Evolutionary conservation across 2,797 vertebrate species (phyloP), one percentile per base, ranked within the genome.

Genomic region (Sarcophilus harrisii): DNA sequence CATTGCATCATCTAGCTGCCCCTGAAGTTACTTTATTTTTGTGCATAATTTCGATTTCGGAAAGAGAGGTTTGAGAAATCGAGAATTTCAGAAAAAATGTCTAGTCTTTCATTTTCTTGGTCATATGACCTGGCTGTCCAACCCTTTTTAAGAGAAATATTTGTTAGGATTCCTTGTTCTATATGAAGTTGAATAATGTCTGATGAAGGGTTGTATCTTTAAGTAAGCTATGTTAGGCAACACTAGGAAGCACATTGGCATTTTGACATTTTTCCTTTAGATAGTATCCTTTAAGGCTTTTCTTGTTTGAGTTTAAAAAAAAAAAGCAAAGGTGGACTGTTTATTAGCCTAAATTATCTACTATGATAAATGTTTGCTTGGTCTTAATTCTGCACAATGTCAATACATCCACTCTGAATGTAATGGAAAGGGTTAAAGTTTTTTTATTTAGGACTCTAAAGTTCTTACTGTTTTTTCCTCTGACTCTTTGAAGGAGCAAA

Each of bases 401-500:
- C 12, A 32, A 66, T 58, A 60, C 45, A 91, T 94, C 93, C 93
- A 97, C 30, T 4, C 62, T 57, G 29, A 81, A 94, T 95, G 91
- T 94, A 0, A 5, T 92, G 54, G 95, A 60, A 96, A 21, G 1
- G 91, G 90, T 91, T 95, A 91, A 57, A 29, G 16, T 95, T 2
- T 90, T 49, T 62, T 32, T 45, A 9, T 29, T 93, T 94, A 49
- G 73, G 45, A 59, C 66, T 90, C 95, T 95, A 27, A 87, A 90
- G 60, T 81, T 59, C 94, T 92, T 38, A 92, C 52, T 91, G 57
- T 49, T 92, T 45, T 94, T 96, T 95, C 90, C 30, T 73, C 5
- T 96, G 57, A 95, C 4, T 94, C 5, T 97, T 97, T 96, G 92
- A 93, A 95, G 24, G 52, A 87, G 49, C 94, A 93, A 96, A 55